Evolutionary conservation across 2,113 vertebrate species (phyloP).

Genomic region (Rhegmatorhina hoffmannsi): DNA sequence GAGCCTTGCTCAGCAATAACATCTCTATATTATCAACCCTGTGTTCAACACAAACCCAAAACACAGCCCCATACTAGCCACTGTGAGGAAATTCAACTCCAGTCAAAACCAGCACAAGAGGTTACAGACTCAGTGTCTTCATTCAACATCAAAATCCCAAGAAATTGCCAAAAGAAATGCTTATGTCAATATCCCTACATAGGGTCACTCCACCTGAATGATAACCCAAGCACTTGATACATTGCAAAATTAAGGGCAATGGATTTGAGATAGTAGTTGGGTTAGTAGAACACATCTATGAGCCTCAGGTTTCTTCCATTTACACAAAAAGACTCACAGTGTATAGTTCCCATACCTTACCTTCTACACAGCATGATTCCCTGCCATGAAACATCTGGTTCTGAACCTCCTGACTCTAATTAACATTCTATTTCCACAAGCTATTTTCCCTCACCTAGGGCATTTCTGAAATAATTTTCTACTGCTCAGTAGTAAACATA

Average conservation of each 20-base stretch:
- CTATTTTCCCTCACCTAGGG: background rate
- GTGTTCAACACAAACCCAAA: background rate
- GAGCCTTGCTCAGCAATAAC: background rate
- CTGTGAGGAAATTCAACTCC: background rate
- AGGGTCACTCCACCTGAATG: background rate
- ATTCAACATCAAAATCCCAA: background rate
- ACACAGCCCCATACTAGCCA: background rate
- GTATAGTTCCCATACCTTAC: background rate
- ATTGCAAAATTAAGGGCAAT: background rate
- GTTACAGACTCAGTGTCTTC: background rate
- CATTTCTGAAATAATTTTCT: slow-evolving; percentile 36
- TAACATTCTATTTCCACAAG: background rate
- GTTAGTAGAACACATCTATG: background rate
- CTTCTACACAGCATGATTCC: background rate
- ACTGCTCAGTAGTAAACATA: background rate
- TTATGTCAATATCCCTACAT: background rate
- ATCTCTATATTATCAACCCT: background rate
- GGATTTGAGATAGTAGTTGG: background rate
- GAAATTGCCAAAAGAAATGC: background rate
- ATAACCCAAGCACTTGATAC: background rate
- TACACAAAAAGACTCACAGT: background rate
- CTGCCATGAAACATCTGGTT: background rate
- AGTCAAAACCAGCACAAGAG: background rate
- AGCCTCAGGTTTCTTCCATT: background rate
- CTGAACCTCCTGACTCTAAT: slow-evolving; percentile 16